Evolutionary conservation across 2,113 vertebrate species (phyloP).

Genomic region (Meles meles): DNA sequence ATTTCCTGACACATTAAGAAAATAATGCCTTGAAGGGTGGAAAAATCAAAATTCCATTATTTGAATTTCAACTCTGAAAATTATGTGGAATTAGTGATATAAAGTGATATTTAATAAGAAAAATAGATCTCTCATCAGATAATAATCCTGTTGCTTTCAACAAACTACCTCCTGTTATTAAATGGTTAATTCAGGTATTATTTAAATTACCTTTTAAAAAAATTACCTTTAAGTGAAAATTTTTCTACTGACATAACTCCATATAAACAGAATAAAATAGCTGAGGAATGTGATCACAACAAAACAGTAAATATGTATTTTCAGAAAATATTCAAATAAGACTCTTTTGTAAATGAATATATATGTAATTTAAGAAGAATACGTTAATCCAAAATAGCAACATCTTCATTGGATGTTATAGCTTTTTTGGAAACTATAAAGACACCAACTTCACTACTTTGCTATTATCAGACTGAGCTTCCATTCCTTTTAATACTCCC

Average conservation of each 20-base stretch:
- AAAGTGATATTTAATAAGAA: neutral
- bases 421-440: neutral
- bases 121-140: neutral
- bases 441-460: neutral
- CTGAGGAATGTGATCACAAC: neutral
- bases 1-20: neutral
- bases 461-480: neutral
- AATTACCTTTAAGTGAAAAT: neutral
- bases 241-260: neutral
- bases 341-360: neutral
- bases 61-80: slow-evolving; percentile 21
- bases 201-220: neutral
- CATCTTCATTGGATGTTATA: neutral
- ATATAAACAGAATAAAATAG: neutral
- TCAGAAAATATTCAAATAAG: neutral
- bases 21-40: neutral
- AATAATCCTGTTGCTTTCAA: slow-evolving; percentile 1
- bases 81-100: neutral
- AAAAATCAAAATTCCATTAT: neutral
- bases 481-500: neutral
- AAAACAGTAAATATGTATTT: neutral
- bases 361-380: neutral
- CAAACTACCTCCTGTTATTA: neutral
- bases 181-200: neutral
- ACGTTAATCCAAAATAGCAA: neutral